phyloP scores from a whole-genome alignment of 1,140 invertebrate species.

The Drosophila athabasca region DNA sequence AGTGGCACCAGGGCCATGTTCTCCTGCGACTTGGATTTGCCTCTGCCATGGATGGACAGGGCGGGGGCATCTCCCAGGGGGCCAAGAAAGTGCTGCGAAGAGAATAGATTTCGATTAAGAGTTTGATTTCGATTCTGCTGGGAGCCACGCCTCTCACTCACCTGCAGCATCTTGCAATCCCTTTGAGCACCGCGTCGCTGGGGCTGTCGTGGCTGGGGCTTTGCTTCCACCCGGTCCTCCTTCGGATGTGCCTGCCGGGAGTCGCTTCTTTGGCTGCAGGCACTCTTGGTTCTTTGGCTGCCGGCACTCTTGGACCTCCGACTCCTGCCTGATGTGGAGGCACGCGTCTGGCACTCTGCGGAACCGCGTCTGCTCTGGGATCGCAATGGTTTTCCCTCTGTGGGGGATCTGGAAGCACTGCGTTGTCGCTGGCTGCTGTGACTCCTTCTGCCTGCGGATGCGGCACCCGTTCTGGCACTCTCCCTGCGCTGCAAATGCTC shows the following conservation, averaged over 20 bases:
- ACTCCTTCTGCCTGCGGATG: constrained; percentile 1
- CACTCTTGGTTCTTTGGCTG: constrained; percentile 70
- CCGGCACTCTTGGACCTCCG: constrained; percentile 73
- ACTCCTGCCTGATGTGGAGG: constrained; percentile 19
- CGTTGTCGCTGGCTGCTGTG: constrained; percentile 30
- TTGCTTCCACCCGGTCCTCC: background rate
- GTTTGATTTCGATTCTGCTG: background rate
- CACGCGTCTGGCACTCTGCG: constrained; percentile 30
- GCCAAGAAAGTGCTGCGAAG: constrained; percentile 35
- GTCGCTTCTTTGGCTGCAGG: constrained; percentile 50
- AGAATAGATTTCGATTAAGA: background rate
- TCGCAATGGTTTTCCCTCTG: constrained; percentile 19
- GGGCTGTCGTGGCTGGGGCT: constrained; percentile 4
- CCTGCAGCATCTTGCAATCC: constrained; percentile 75
- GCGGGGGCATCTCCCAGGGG: constrained; percentile 30
- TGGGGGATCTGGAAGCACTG: constrained; percentile 58
- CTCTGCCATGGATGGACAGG: constrained; percentile 44
- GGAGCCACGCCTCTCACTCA: background rate
- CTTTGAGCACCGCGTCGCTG: constrained; percentile 28
- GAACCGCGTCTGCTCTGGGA: constrained; percentile 44
- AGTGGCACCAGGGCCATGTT: constrained; percentile 45
- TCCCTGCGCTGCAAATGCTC: constrained; percentile 60
- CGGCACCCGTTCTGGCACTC: constrained; percentile 11
- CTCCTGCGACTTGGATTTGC: constrained; percentile 65
- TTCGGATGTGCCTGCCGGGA: constrained; percentile 16